Evolutionary conservation across 2,888 invertebrate genomes (phyloP), one percentile per base, ranked within the genome.

Genomic region (Salticus scenicus): DNA sequence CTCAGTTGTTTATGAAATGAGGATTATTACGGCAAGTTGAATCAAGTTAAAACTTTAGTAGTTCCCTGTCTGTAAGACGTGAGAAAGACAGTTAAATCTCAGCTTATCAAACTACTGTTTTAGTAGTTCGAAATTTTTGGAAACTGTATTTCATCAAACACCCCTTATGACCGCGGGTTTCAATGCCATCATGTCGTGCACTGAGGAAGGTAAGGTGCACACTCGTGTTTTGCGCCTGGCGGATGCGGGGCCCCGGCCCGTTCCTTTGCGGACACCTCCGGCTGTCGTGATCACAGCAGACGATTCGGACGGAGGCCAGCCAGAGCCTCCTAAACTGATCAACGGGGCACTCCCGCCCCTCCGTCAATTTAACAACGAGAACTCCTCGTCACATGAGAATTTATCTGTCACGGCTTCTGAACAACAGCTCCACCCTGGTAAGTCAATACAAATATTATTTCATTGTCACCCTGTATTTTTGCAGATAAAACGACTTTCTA

Each of bases 251-350:
- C 64, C 75, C 37, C 67, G 77, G 0, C 66, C 67, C n/a, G 73
- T 66, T 37, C 31, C 51, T 33, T 37, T 33, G 12, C 66, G 64
- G 1, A 57, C 57, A 7, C 83, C 83, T 2, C 80, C 80, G 2
- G 83, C 83, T 14, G 83, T 83, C 41, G 83, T 83, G 2, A 63
- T 83, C 7, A 83, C 83, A 0, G 72, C 83, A n/a, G 83, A 83
- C 27, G 83, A 83, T 41, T 83, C 83, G 51, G 83, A 83, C 57
- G 71, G 47, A 1, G 51, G 57, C 24, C 57, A 1, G 2, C 57
- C 20, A 12, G 57, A 57, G 20, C 14, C 57, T 4, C 8, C 8
- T 2, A 57, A 57, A 24, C 20, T 57, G 24, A 24, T 5, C 57
- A 57, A 57, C 24, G 57, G 57, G 24, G 57, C 57, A 12, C 57